Conservation (phyloP, 2,888 invertebrate species). For the Lithophane socia region DNA sequence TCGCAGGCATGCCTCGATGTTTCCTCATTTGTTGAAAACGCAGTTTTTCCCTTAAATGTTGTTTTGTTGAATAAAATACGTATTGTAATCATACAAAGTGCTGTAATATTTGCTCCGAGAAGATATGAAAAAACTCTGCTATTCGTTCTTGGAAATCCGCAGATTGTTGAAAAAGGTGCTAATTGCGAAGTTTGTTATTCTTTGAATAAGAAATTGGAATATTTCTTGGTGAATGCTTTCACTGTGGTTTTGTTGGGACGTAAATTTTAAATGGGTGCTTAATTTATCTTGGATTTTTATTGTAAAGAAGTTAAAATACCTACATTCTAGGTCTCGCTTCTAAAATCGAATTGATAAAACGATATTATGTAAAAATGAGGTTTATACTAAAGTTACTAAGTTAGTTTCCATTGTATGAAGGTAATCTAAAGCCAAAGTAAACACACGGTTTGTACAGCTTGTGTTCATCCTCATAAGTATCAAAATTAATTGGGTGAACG, state of each 20-base stretch:
- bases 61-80: not conserved
- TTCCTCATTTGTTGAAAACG: not conserved
- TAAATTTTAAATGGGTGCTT: not conserved
- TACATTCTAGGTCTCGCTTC: not conserved
- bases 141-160: conserved; percentile 23
- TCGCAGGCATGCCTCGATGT: no score
- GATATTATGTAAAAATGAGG: no score
- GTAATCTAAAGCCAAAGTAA: not conserved
- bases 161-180: conserved; percentile 7
- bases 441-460: not conserved
- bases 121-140: not conserved
- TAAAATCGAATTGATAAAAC: not conserved
- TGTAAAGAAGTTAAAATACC: not conserved
- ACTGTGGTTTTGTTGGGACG: not conserved
- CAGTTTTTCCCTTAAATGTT: not conserved
- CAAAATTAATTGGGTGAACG: not conserved
- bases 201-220: conserved; percentile 9
- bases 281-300: not conserved
- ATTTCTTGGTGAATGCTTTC: not conserved
- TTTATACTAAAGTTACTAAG: not conserved
- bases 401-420: not conserved
- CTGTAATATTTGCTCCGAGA: not conserved
- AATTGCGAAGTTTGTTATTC: conserved; percentile 6
- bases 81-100: not conserved
- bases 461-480: not conserved